Evolutionary conservation across 2,888 invertebrate species (phyloP).

Genomic region (Clistopyga incitator): DNA sequence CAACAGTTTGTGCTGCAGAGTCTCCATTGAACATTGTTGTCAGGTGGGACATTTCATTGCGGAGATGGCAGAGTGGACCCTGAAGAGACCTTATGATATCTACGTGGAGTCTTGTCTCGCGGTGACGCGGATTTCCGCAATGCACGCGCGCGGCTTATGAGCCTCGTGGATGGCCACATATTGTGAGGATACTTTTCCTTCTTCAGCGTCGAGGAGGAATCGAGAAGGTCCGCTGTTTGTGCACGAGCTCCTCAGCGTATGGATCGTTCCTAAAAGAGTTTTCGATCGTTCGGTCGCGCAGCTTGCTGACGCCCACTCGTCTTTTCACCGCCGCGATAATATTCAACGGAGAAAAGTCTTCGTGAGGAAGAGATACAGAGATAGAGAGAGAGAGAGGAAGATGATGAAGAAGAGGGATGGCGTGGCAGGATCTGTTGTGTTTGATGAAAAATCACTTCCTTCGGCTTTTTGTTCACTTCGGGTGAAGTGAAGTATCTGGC

Average conservation of each 20-base stretch:
- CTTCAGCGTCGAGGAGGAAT: conserved; percentile 9
- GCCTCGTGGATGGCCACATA: conserved; percentile 5
- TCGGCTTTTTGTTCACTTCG: not conserved
- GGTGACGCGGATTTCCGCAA: conserved; percentile 60
- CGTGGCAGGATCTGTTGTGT: conserved; percentile 28
- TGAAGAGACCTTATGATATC: conserved; percentile 38
- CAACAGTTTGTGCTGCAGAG: conserved; percentile 20
- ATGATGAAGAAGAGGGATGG: conserved; percentile 43
- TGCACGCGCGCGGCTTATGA: conserved; percentile 24
- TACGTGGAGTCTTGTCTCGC: conserved; percentile 44
- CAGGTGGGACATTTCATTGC: conserved; percentile 25
- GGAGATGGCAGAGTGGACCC: not conserved
- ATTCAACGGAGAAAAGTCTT: conserved; percentile 48
- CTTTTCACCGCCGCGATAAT: conserved; percentile 56
- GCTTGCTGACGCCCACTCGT: conserved; percentile 55
- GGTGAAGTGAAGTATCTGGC: not conserved
- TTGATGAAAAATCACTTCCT: conserved; percentile 26
- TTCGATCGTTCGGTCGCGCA: conserved; percentile 42
- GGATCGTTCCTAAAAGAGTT: conserved; percentile 28
- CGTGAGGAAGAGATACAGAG: conserved; percentile 39
- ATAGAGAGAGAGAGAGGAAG: conserved; percentile 17
- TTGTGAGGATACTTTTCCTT: conserved; percentile 24
- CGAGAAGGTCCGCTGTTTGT: not conserved
- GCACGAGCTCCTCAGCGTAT: not conserved
- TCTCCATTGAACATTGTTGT: conserved; percentile 5